Evolutionary conservation across 2,797 vertebrate species (phyloP).

Genomic region (Peromyscus nudipes): DNA sequence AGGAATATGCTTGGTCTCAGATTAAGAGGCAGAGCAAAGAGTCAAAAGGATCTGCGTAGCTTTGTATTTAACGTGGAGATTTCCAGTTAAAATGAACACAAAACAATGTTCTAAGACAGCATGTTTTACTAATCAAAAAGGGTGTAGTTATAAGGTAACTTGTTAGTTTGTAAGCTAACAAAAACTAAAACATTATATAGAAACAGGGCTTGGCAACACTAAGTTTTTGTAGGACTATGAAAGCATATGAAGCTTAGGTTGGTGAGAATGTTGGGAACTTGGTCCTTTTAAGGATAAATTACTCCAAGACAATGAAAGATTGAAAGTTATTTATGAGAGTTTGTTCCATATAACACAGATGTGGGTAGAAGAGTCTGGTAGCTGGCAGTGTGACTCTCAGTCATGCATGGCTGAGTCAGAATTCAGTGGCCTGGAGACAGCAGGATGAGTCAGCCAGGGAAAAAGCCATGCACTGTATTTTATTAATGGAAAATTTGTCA

Average conservation of each 20-base stretch:
- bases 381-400: neutral
- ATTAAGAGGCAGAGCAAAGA: neutral
- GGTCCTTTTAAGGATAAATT: neutral
- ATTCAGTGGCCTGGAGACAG: neutral
- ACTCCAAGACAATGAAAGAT: neutral
- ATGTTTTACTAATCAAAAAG: neutral
- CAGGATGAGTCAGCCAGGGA: constrained; percentile 29
- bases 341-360: constrained; percentile 8
- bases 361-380: neutral
- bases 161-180: neutral
- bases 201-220: neutral
- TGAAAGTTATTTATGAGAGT: constrained; percentile 2
- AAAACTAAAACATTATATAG: neutral
- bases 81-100: constrained; percentile 41
- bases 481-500: constrained; percentile 51
- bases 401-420: constrained; percentile 47
- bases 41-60: neutral
- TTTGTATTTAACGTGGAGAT: neutral
- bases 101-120: constrained; percentile 15
- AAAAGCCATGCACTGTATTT: neutral
- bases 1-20: neutral
- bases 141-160: neutral
- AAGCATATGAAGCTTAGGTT: constrained; percentile 1
- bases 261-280: neutral
- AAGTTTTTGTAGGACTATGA: neutral